phyloP scores from a whole-genome alignment of 2,113 vertebrate genomes.

The Cyphomyrus discorhynchus region DNA sequence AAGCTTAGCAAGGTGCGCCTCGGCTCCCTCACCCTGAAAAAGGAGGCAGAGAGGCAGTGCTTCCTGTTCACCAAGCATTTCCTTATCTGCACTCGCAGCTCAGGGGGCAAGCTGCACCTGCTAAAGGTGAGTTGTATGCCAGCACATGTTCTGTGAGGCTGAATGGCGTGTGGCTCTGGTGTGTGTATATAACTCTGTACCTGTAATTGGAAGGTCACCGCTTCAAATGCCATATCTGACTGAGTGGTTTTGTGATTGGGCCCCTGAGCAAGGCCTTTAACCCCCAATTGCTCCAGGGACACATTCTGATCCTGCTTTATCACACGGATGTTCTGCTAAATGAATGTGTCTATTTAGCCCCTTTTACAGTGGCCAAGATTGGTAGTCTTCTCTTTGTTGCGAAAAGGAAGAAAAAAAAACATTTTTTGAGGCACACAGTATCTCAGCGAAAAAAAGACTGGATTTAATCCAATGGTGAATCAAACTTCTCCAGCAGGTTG shows the following conservation, averaged over 20 bases:
- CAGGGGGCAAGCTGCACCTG: slow-evolving; percentile 93
- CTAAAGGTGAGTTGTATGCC: slow-evolving; percentile 71
- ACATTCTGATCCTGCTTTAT: not conserved
- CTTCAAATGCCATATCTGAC: not conserved
- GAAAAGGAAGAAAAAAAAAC: not conserved
- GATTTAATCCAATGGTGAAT: not conserved
- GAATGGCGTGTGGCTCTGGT: not conserved
- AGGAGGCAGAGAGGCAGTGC: slow-evolving; percentile 95
- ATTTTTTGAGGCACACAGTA: not conserved
- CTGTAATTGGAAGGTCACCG: not conserved
- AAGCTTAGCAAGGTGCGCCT: slow-evolving; percentile 95
- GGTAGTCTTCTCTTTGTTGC: not conserved
- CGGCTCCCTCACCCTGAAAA: slow-evolving; percentile 89
- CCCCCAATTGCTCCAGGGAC: not conserved
- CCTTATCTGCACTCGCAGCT: slow-evolving; percentile 94
- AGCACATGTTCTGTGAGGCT: not conserved
- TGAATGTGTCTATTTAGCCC: not conserved
- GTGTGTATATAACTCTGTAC: not conserved
- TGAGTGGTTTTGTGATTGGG: not conserved
- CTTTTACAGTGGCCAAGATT: not conserved
- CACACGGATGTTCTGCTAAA: not conserved
- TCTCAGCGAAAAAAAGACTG: not conserved
- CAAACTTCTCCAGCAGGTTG: not conserved
- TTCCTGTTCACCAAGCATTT: slow-evolving; percentile 99
- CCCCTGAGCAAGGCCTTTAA: not conserved